Evolutionary conservation across 2,797 vertebrate species (phyloP), one percentile per base, ranked within the genome.

Genomic region (Pantherophis vulpinus): DNA sequence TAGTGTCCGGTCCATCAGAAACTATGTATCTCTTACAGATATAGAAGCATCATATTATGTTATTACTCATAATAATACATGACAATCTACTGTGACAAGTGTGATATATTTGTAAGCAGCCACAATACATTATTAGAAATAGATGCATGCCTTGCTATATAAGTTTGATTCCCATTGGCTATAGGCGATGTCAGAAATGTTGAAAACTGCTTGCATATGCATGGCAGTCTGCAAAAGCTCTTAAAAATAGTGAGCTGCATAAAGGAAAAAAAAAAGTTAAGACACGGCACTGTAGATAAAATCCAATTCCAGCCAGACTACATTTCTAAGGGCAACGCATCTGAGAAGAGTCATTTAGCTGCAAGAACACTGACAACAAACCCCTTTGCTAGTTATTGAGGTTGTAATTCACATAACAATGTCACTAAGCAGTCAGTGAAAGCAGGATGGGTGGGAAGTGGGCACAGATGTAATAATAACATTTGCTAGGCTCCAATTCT

Each of bases 341-440:
- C 27, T 42, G 89, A 91, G 54, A 27, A 87, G 32, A 94, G 79
- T 59, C n/a, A 29, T 12, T 94, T 93, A 91, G 20, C 90, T 94
- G 88, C 93, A 94, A 88, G 29, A 92, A 74, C 42, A 51, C 16
- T 93, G 93, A 27, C 93, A 95, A 55, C 86, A 93, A 94, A 63
- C 7, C 4, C 47, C 20, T 83, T 87, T 92, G 91, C 90, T 0
- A 0, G 88, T 95, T 90, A 91, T 56, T 94, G 32, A 23, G 42
- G 12, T 10, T 94, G 83, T 91, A 96, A 92, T 87, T 94, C 91
- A 95, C 32, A 20, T 91, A 94, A 90, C 88, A 93, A 94, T 93
- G 5, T 54, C 91, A 95, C 1, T 55, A 74, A 93, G 5, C 8
- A 1, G 91, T 96, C 91, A 91, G 5, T 90, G 66, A 79, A 94